Base-by-base conservation (phyloP, 2,113 vertebrate species). In the Bubo scandiacus region DNA sequence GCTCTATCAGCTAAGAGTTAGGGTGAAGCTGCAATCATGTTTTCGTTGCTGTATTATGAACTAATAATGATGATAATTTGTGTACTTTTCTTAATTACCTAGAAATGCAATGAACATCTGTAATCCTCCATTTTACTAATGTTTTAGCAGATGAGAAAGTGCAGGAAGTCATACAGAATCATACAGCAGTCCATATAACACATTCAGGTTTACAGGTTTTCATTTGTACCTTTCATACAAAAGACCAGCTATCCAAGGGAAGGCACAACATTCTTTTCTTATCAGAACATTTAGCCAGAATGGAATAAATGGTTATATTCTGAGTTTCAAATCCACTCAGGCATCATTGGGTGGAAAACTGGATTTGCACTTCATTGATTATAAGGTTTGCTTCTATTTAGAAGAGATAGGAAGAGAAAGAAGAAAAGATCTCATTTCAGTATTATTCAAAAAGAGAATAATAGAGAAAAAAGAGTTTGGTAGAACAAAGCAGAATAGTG, bases 401-500 rank as follows among this genome's bases (percentile, higher is more conserved):
- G 55, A 62, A 88, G 12, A 62, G 36, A 51, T 40, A 70, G 67
- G 54, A 80, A 74, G 38, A 86, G 40, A 72, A 83, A 94, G 67
- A 84, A 88, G 29, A 94, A 94, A 94, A 93, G 9, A 77, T 55
- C 71, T 91, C 4, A 26, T 94, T 89, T 91, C 77, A 65, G 47
- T 75, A 63, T 85, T 89, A 91, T 86, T 92, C 68, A 84, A 18
- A 90, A 84, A 78, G 15, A 29, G 75, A 90, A 92, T 47, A 95
- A 86, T 25, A 63, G 79, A 90, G n/a, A 36, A 91, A 90, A 92
- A 89, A 84, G 57, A 55, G 51, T 70, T 66, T 0, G 0, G 27
- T 27, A 66, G 54, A 86, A 86, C 59, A 93, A 92, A 88, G 63
- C 25, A 88, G 47, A 92, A 78, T 18, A 74, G 20, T 80, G 36